Evolutionary conservation across 2,797 vertebrate species (phyloP).

Genomic region (Knipowitschia caucasica): DNA sequence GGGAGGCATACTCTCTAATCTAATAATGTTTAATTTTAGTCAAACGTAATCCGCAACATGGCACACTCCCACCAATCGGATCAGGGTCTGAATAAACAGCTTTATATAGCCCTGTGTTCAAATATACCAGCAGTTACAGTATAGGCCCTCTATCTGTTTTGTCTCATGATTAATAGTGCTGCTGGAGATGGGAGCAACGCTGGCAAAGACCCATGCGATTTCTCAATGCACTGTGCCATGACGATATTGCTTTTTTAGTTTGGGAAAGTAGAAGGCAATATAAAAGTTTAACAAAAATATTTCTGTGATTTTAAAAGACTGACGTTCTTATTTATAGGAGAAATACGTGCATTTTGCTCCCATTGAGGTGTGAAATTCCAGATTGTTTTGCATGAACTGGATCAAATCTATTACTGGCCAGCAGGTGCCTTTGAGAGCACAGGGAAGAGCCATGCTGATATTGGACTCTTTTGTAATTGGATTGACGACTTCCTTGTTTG

Average conservation of each 20-base stretch:
- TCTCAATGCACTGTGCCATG: conserved; percentile 36
- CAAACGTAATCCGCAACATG: not conserved
- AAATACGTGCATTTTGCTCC: conserved; percentile 36
- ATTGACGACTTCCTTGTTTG: too few species aligned
- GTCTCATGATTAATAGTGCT: conserved; percentile 42
- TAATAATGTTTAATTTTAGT: conserved; percentile 8
- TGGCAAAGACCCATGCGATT: conserved; percentile 33
- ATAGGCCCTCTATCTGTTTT: conserved; percentile 2
- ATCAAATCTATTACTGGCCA: too few species aligned
- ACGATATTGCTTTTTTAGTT: conserved; percentile 41
- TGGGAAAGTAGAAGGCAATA: conserved; percentile 17
- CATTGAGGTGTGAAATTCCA: conserved; percentile 7
- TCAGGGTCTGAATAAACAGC: not conserved
- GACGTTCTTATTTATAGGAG: too few species aligned
- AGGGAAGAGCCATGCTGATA: too few species aligned
- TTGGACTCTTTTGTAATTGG: too few species aligned
- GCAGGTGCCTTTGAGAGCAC: too few species aligned
- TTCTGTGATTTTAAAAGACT: too few species aligned
- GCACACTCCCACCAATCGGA: not conserved
- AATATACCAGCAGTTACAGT: conserved; percentile 19
- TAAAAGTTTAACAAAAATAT: not conserved
- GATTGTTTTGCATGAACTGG: too few species aligned
- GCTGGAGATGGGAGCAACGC: conserved; percentile 25
- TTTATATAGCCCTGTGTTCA: conserved; percentile 1
- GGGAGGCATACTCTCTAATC: not conserved